These are phyloP conservation scores for Theonella swinhoei DNA, from an alignment of 37 sponge, comb jelly and placozoan species.

Conservation along the genomic window DNA sequence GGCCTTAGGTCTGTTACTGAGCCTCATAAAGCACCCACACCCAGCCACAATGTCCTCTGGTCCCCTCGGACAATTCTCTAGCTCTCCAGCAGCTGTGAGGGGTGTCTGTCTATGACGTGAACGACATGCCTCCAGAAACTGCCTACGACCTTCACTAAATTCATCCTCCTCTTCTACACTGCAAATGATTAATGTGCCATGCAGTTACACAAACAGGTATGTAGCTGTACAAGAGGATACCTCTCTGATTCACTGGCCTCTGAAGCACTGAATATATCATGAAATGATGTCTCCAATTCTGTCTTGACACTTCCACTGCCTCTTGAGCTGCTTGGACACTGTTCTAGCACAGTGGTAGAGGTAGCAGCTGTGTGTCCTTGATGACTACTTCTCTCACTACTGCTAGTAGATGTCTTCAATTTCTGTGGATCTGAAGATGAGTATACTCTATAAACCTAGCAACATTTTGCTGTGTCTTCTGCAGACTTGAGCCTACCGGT, in stretches of 20 bases:
- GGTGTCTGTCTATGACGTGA: background rate
- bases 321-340: too few species aligned
- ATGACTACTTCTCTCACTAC: background rate
- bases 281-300: constrained; percentile 5
- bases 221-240: background rate
- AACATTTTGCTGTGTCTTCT: too few species aligned
- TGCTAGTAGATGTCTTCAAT: background rate
- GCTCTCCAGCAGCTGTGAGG: background rate
- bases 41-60: constrained; percentile 45
- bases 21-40: constrained; percentile 43
- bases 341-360: too few species aligned
- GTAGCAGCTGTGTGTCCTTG: too few species aligned
- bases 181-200: background rate
- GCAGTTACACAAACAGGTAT: background rate
- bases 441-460: too few species aligned
- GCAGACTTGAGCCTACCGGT: background rate
- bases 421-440: too few species aligned
- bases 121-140: background rate
- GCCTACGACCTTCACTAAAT: background rate
- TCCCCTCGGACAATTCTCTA: constrained; percentile 24
- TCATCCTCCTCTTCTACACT: background rate
- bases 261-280: constrained; percentile 19
- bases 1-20: constrained; percentile 15
- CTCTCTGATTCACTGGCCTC: constrained; percentile 9
- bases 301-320: too few species aligned